Evolutionary conservation across 2,113 vertebrate species (phyloP), one percentile per base, ranked within the genome.

Genomic region (Geothlypis trichas): DNA sequence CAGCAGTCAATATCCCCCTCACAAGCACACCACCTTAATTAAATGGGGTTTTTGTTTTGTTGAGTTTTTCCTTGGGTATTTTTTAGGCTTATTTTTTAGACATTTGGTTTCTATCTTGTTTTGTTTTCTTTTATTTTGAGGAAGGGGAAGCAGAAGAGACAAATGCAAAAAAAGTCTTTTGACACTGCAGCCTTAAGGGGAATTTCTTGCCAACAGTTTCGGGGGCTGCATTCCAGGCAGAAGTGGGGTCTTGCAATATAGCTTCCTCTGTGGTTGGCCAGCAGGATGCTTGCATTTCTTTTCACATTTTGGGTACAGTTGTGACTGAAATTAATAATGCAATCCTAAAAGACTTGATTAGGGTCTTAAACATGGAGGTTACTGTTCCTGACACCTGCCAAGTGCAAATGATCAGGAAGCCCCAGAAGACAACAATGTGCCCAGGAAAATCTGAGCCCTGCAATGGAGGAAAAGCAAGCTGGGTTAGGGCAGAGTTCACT

Each of bases 91-190:
- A 27, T 47, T 54, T 39, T 46, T 27, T 13, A 37, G 44, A 33
- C 4, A 1, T n/a, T 84, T 11, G 6, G 2, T 1, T 1, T 68
- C 47, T n/a, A 0, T 5, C 47, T 59, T 26, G 2, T 19, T 62
- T 42, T 15, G 1, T n/a, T 46, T 28, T 33, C 3, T 24, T 31
- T 51, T 46, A 18, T 58, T 65, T 23, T 44, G 26, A 65, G 41
- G 21, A 42, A 7, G 2, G 7, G 5, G 4, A 58, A 78, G 9
- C 1, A 42, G 26, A 72, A 68, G 13, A 68, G 11, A 27, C 15
- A 19, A 37, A 51, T 11, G 15, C 8, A 63, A 10, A 16, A 37
- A 13, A 62, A 33, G 4, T 35, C n/a, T 21, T 46, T 75, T 75
- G 39, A 21, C 41, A 35, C 6, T 49, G 39, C 23, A 79, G 18